Conservation (phyloP, 2,797 vertebrate genomes). For the Tangara arthus region DNA sequence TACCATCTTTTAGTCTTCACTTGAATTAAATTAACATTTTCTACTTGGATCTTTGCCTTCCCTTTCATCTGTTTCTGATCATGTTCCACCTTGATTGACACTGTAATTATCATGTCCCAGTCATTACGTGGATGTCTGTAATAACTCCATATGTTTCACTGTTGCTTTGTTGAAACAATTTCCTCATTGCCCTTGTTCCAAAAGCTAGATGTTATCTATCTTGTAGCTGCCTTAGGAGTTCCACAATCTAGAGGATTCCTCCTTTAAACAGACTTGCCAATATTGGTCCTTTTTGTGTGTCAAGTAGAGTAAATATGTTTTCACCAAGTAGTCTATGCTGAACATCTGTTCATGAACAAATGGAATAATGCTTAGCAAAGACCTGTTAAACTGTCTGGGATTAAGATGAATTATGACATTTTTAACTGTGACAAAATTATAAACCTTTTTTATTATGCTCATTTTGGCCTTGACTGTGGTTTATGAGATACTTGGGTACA, state of each 20-base stretch:
- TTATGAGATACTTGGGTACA: not conserved
- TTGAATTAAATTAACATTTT: conserved; percentile 17
- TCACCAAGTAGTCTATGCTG: not conserved
- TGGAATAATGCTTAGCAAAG: not conserved
- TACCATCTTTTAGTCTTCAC: not conserved
- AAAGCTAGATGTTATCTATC: not conserved
- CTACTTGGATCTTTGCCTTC: not conserved
- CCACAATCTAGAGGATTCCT: not conserved
- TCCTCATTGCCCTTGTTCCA: not conserved
- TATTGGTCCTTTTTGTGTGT: not conserved
- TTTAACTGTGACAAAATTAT: not conserved
- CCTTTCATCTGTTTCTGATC: conserved; percentile 27
- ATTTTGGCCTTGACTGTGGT: not conserved
- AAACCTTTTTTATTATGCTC: not conserved
- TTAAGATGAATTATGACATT: not conserved
- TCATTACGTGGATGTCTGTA: not conserved
- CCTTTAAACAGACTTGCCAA: not conserved
- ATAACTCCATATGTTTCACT: not conserved
- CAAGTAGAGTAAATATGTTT: not conserved
- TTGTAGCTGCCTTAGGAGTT: not conserved
- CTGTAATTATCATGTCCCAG: not conserved
- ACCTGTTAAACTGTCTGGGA: not conserved
- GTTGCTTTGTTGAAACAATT: conserved; percentile 43
- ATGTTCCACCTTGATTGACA: conserved; percentile 11
- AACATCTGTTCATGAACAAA: not conserved